These are phyloP conservation scores for Lutjanus campechanus DNA, from an alignment of 2,797 vertebrate genomes.

Conservation along the genomic window DNA sequence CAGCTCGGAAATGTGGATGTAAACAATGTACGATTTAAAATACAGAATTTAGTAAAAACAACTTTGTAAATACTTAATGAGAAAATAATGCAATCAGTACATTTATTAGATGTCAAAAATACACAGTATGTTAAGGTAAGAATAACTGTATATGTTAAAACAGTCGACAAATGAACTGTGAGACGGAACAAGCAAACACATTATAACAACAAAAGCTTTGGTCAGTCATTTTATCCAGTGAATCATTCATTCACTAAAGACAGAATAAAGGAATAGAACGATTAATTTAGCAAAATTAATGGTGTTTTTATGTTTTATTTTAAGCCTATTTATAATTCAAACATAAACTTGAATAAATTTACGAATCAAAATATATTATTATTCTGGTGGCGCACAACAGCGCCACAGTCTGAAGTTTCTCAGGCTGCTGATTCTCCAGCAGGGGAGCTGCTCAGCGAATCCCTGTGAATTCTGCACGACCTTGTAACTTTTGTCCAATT, in stretches of 20 bases:
- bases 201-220: neutral
- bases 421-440: neutral
- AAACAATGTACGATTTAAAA: neutral
- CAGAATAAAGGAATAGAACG: neutral
- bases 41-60: no score
- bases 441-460: neutral
- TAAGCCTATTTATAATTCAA: neutral
- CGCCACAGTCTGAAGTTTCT: neutral
- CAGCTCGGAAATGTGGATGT: neutral
- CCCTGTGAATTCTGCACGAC: no score
- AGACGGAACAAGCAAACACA: no score
- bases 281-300: neutral
- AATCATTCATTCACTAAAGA: neutral
- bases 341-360: neutral
- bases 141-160: no score
- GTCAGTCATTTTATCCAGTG: neutral
- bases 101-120: no score
- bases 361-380: neutral
- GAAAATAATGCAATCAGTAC: no score
- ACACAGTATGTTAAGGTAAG: no score
- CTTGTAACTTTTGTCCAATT: no score
- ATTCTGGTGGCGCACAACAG: neutral
- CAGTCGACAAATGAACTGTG: no score
- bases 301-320: no score
- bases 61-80: no score